These are phyloP conservation scores for Caenorhabditis sulstoni DNA, from an alignment of 2,888 invertebrate species.

Conservation along the genomic window DNA sequence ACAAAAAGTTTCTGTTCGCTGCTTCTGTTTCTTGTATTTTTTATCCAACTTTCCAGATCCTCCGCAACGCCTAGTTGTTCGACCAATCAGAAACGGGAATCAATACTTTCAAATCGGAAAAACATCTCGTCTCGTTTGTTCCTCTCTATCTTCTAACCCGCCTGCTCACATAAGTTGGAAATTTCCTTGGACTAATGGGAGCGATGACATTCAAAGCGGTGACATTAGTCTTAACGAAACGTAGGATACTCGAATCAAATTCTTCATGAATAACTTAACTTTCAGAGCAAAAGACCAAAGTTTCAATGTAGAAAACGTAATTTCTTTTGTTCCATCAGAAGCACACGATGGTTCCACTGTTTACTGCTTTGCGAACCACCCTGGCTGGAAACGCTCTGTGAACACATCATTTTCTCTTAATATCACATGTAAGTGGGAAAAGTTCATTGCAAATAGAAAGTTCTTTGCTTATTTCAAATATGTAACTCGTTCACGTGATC, in stretches of 20 bases:
- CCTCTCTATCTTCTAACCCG: slow-evolving; percentile 77
- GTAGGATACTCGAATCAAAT: slow-evolving; percentile 31
- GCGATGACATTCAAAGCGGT: slow-evolving; percentile 60
- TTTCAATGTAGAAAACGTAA: slow-evolving; percentile 65
- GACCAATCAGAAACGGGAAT: slow-evolving; percentile 63
- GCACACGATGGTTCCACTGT: slow-evolving; percentile 74
- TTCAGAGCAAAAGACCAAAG: slow-evolving; percentile 67
- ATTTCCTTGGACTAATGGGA: too few relatives aligned
- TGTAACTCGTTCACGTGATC: too few relatives aligned
- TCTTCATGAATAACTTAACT: neutral
- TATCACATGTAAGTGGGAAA: slow-evolving; percentile 71
- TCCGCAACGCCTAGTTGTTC: slow-evolving; percentile 72
- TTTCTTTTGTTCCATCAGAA: slow-evolving; percentile 76
- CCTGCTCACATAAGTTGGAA: slow-evolving; percentile 72
- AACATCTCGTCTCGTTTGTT: slow-evolving; percentile 70
- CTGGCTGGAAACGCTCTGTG: slow-evolving; percentile 73
- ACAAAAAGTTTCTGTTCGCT: slow-evolving; percentile 64
- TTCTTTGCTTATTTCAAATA: too few relatives aligned
- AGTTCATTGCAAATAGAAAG: too few relatives aligned
- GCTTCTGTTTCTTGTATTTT: slow-evolving; percentile 59
- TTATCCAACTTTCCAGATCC: slow-evolving; percentile 60
- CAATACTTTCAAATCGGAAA: slow-evolving; percentile 73
- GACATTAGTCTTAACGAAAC: slow-evolving; percentile 71
- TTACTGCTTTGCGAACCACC: slow-evolving; percentile 76
- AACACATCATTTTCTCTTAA: slow-evolving; percentile 72